phyloP scores from a whole-genome alignment of 1,140 invertebrate species.

The Drosophila sucinea region DNA sequence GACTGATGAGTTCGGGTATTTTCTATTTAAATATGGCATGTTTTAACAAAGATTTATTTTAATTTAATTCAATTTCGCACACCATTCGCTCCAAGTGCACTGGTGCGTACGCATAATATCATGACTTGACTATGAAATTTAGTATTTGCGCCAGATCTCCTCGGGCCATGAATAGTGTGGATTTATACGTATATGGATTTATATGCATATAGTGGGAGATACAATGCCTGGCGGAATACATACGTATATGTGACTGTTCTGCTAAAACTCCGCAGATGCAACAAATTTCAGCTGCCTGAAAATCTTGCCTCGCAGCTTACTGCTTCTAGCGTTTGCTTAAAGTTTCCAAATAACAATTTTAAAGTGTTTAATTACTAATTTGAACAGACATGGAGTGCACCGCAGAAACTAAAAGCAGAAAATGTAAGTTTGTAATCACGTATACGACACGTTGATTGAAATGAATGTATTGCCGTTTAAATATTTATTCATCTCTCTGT shows the following conservation, averaged over 20 bases:
- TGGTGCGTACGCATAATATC: constrained; percentile 75
- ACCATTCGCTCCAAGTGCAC: constrained; percentile 47
- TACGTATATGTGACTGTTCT: too few species aligned
- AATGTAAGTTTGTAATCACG: too few species aligned
- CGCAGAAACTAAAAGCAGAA: too few species aligned
- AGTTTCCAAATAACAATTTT: neutral
- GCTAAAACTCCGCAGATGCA: neutral
- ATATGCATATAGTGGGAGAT: too few species aligned
- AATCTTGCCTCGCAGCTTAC: neutral
- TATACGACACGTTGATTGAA: too few species aligned
- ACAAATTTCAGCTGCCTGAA: neutral
- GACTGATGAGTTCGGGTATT: constrained; percentile 1
- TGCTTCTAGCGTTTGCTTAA: neutral
- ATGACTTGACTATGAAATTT: constrained; percentile 60
- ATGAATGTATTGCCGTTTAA: neutral
- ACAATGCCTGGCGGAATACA: too few species aligned
- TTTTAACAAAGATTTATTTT: constrained; percentile 59
- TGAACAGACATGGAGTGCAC: too few species aligned
- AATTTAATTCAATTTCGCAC: constrained; percentile 66
- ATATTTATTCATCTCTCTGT: neutral
- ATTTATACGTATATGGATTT: too few species aligned
- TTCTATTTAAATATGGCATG: constrained; percentile 33
- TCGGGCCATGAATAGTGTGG: neutral
- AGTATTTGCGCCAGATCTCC: constrained; percentile 30
- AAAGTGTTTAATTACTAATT: constrained; percentile 2